phyloP scores from a whole-genome alignment of 1,140 invertebrate genomes.

The Brachionus plicatilis region DNA sequence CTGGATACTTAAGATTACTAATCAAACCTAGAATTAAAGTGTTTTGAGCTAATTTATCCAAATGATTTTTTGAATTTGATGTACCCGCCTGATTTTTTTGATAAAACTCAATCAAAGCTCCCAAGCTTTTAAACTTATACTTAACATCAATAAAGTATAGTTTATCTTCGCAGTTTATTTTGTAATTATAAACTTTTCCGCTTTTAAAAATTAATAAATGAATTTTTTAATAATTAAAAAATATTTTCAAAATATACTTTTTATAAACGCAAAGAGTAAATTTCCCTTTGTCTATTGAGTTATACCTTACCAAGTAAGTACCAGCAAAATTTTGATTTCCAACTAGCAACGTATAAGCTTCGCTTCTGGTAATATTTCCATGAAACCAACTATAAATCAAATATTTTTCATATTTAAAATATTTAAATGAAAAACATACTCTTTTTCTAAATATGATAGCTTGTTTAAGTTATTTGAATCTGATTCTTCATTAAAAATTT shows the following conservation, averaged over 20 bases:
- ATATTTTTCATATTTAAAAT: not conserved
- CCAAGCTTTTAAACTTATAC: conserved; percentile 1
- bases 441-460: not conserved
- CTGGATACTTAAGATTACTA: not conserved
- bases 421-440: not conserved
- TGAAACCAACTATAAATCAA: conserved; percentile 32
- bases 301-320: conserved; percentile 5
- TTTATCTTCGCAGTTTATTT: not conserved
- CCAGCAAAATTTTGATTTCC: not conserved
- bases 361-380: conserved; percentile 24
- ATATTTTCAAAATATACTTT: not conserved
- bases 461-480: not conserved
- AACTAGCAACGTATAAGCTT: conserved; percentile 27
- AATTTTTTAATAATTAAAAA: not conserved
- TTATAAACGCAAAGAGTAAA: conserved; percentile 39
- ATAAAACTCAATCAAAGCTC: conserved; percentile 11
- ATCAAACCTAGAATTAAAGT: not conserved
- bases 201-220: not conserved
- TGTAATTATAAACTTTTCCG: conserved; percentile 33
- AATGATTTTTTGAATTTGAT: not conserved
- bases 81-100: conserved; percentile 25
- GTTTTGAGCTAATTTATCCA: not conserved
- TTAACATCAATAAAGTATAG: conserved; percentile 1
- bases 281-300: conserved; percentile 17
- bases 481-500: not conserved